Evolutionary conservation across 2,797 vertebrate genomes (phyloP).

Genomic region (Sorex maritimensis): DNA sequence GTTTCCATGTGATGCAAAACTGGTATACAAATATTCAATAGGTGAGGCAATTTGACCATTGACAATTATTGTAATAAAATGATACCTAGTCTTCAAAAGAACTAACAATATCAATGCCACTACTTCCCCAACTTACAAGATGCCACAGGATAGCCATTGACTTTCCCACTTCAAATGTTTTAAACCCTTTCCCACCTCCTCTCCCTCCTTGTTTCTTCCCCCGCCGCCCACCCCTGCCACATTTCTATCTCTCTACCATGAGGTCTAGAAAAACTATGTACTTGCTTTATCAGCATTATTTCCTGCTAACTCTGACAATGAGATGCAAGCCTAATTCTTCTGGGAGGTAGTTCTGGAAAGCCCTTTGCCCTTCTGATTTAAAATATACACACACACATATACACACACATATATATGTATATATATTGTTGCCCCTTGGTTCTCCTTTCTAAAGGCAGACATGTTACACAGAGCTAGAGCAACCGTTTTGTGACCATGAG

Average conservation of each 20-base stretch:
- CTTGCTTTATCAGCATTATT: neutral
- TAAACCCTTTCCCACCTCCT: too few relatives aligned
- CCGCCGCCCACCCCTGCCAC: neutral
- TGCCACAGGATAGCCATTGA: neutral
- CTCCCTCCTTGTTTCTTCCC: neutral
- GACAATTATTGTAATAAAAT: neutral
- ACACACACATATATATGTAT: too few relatives aligned
- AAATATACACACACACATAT: too few relatives aligned
- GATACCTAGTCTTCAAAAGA: neutral
- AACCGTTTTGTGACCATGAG: slow-evolving; percentile 20
- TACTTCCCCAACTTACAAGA: neutral
- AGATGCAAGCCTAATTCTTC: neutral
- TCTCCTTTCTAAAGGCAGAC: neutral
- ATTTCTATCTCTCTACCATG: neutral
- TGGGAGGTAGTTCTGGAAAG: neutral
- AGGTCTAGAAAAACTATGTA: neutral
- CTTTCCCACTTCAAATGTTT: neutral
- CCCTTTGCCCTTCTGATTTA: neutral
- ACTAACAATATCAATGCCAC: neutral
- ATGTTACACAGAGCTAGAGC: neutral
- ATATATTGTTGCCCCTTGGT: too few relatives aligned
- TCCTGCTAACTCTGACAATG: neutral
- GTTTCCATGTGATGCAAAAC: neutral
- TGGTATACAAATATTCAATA: neutral
- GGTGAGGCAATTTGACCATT: neutral